Base-by-base conservation (phyloP, 2,888 invertebrate genomes). In the Tachystola acroxantha region DNA sequence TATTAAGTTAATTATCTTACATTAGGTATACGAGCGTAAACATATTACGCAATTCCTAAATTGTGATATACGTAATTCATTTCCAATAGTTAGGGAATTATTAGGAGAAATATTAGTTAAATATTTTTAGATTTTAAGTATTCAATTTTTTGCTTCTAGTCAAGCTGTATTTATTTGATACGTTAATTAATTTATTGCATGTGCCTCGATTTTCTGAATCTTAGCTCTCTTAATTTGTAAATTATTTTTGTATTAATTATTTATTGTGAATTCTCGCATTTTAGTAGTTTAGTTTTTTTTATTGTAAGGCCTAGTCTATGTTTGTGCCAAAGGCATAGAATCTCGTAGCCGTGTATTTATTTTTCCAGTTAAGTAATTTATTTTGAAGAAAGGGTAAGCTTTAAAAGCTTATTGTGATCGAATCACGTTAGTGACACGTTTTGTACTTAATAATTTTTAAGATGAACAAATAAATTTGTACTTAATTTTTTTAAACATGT, bases 41-140 rank as follows among this genome's bases (percentile, higher is more conserved):
- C 46, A 29, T n/a, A 33, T 58, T 67, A 51, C 80, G 82, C 72
- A 59, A 81, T 84, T 85, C 85, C 85, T 84, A 79, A 73, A 73
- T 75, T 85, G 84, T 85, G 84, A 85, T 85, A 82, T 70, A 72
- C 64, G 62, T 68, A 72, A 73, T 78, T 70, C 66, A 75, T 64
- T 67, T 67, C 59, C 58, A 60, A 48, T 72, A 61, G 54, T 27
- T 38, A 39, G 43, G 34, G 36, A 36, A 7, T 37, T 44, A 45
- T 45, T 59, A 65, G 51, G 53, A 48, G 41, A 51, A 39, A 10
- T 38, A n/a, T 42, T 52, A 39, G 35, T 32, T 24, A 35, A 32
- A 35, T 35, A 34, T 31, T 12, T 39, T 13, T 39, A 39, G 35
- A 30, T 34, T n/a, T n/a, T 42, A 50, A 55, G 50, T 51, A 53